Evolutionary conservation across 1,140 invertebrate genomes (phyloP).

Genomic region (Nephotettix cincticeps): DNA sequence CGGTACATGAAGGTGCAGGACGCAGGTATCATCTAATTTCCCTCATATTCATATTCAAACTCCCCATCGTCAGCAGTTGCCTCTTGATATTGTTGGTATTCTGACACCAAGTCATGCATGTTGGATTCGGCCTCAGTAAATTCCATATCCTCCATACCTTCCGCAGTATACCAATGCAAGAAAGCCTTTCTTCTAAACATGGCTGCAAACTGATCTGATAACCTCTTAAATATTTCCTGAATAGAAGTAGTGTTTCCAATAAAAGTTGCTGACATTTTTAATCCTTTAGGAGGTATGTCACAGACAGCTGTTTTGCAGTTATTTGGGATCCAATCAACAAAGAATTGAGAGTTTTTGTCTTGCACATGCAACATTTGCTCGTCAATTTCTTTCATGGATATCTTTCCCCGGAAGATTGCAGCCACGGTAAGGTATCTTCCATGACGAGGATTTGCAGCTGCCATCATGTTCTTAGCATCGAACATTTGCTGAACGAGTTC

Average conservation of each 20-base stretch:
- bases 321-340: constrained; percentile 61
- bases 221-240: constrained; percentile 47
- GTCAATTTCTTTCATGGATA: constrained; percentile 59
- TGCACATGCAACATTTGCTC: constrained; percentile 69
- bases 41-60: too few species aligned
- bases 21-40: too few species aligned
- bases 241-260: constrained; percentile 46
- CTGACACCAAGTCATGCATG: not conserved
- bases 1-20: too few species aligned
- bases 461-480: too few species aligned
- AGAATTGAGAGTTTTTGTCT: constrained; percentile 64
- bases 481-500: constrained; percentile 69
- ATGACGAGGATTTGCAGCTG: constrained; percentile 68
- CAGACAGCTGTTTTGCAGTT: constrained; percentile 61
- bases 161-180: constrained; percentile 78
- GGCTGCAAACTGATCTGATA: constrained; percentile 52
- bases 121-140: too few species aligned
- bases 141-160: constrained; percentile 70
- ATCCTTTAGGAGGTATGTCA: constrained; percentile 57
- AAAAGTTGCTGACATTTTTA: constrained; percentile 51
- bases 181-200: constrained; percentile 67
- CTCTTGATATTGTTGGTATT: constrained; percentile 69
- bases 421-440: too few species aligned
- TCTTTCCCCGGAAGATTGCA: constrained; percentile 69
- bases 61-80: constrained; percentile 47